Percentiles rank a stretch among this genome's conserved stretches.
These are phyloP conservation scores for Oreortyx pictus DNA, from an alignment of 2,797 vertebrate genomes.

Conservation along the genomic window DNA sequence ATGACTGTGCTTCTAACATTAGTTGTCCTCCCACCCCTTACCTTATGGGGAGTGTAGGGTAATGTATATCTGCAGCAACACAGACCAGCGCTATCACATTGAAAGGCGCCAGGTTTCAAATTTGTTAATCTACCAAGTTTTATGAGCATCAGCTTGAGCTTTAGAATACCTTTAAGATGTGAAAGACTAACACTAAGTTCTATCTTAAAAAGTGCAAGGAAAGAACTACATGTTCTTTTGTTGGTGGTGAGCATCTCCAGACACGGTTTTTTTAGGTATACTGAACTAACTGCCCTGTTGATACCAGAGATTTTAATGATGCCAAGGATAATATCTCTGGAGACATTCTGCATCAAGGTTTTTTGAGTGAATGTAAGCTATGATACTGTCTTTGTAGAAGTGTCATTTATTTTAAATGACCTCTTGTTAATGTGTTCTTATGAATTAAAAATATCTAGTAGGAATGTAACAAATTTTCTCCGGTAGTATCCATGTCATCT, in stretches of 20 bases:
- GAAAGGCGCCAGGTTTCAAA: background rate
- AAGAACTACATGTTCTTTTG: background rate
- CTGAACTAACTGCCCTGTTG: background rate
- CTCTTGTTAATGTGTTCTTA: background rate
- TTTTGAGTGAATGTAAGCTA: background rate
- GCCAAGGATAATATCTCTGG: background rate
- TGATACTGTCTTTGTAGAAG: background rate
- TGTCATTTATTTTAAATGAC: background rate
- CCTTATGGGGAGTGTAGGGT: too few species aligned
- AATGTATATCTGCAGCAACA: background rate
- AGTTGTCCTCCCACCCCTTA: fast-evolving
- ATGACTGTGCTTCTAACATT: background rate
- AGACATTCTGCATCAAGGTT: background rate
- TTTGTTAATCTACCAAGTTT: background rate
- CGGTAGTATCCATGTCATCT: background rate
- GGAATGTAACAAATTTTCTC: background rate
- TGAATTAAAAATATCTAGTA: background rate
- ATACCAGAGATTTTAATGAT: background rate
- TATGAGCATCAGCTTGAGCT: background rate
- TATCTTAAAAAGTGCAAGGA: background rate
- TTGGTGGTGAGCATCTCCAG: background rate
- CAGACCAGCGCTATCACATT: fast-evolving
- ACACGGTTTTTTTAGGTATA: background rate
- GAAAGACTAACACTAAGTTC: background rate
- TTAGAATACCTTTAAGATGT: background rate